Conservation (phyloP, 2,888 invertebrate genomes). For the Globia sparganii region DNA sequence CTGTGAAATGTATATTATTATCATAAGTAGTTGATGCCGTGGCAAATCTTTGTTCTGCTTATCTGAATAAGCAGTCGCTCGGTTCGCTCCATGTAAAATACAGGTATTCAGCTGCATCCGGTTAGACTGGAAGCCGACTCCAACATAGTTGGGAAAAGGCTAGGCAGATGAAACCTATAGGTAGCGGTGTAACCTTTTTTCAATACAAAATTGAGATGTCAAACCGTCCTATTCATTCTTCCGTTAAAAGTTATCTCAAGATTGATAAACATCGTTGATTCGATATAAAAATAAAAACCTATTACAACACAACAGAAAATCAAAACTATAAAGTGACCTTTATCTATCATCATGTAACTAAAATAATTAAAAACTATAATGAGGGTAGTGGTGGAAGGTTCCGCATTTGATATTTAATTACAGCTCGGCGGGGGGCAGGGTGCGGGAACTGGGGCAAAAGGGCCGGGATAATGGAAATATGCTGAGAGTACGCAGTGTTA, state of each 20-base stretch:
- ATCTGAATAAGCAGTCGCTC: no score
- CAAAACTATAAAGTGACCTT: background rate
- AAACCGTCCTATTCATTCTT: background rate
- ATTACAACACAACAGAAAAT: background rate
- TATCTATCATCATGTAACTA: conserved; percentile 15
- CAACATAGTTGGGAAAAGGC: no score
- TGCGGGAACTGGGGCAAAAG: conserved; percentile 38
- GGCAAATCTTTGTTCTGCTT: no score
- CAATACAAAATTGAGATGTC: background rate
- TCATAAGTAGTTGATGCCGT: no score
- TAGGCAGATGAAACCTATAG: no score
- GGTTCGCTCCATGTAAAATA: no score
- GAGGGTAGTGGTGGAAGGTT: conserved; percentile 46
- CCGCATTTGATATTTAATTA: conserved; percentile 67
- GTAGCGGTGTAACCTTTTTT: background rate
- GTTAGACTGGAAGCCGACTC: no score
- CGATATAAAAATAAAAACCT: background rate
- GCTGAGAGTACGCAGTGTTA: conserved; percentile 35
- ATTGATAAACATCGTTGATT: background rate
- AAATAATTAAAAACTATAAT: conserved; percentile 66
- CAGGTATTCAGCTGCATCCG: no score
- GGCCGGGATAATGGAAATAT: conserved; percentile 56
- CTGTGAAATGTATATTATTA: no score
- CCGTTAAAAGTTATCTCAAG: no score
- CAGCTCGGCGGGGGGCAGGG: conserved; percentile 21